Conservation (phyloP, 2,797 vertebrate genomes). For the Periparus ater region DNA sequence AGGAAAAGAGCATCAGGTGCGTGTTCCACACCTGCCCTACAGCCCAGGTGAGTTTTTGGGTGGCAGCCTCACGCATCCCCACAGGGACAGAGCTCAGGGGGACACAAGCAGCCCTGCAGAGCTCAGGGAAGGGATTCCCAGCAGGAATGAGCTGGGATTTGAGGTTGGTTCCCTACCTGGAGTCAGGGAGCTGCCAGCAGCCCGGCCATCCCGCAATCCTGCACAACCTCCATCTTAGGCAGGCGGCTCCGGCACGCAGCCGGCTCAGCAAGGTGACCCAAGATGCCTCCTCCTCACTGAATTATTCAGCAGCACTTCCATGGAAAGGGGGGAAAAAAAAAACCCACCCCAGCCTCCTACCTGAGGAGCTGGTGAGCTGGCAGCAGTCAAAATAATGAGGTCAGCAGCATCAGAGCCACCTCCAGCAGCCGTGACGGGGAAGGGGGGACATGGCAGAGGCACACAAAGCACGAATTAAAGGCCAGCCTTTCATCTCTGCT, state of each 20-base stretch:
- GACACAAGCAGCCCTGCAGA: accelerated
- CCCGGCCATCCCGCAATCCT: background rate
- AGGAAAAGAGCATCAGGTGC: background rate
- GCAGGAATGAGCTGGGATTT: background rate
- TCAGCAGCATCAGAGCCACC: background rate
- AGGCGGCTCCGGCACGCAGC: background rate
- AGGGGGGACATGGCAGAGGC: background rate
- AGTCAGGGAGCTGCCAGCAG: background rate
- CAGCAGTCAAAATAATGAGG: conserved; percentile 10
- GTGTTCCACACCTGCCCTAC: accelerated
- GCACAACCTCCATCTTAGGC: conserved; percentile 51
- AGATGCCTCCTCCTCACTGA: conserved; percentile 22
- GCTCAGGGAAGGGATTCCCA: background rate
- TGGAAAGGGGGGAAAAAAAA: accelerated
- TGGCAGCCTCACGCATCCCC: accelerated
- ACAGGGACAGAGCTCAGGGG: accelerated
- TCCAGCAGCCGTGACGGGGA: background rate
- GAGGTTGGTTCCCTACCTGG: background rate
- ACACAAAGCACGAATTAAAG: conserved; percentile 63
- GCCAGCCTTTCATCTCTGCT: conserved; percentile 69
- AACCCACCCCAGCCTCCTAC: background rate
- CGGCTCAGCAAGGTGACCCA: conserved; percentile 51
- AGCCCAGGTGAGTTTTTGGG: background rate
- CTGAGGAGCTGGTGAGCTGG: background rate
- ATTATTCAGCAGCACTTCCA: background rate